phyloP scores from a whole-genome alignment of 2,797 vertebrate genomes.

The Megalops cyprinoides region DNA sequence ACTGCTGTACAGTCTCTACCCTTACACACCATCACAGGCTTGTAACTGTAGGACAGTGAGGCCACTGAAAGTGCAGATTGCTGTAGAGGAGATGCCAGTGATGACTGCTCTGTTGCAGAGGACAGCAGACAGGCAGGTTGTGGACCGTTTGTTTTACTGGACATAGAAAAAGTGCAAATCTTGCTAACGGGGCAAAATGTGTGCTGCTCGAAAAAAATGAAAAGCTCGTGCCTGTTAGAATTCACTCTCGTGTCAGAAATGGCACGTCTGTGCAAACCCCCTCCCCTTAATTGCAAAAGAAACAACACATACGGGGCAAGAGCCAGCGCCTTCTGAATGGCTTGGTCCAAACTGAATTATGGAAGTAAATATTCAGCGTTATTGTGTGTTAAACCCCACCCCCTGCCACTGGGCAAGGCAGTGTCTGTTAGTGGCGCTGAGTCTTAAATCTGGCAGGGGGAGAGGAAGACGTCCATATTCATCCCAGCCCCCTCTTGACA shows the following conservation, averaged over 20 bases:
- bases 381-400: too few species aligned
- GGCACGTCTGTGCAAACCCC: too few species aligned
- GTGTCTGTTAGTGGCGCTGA: conserved; percentile 13
- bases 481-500: conserved; percentile 38
- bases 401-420: conserved; percentile 32
- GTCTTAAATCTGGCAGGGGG: conserved; percentile 41
- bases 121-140: neutral
- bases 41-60: neutral
- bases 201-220: too few species aligned
- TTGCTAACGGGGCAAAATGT: too few species aligned
- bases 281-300: too few species aligned
- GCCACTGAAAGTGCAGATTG: neutral
- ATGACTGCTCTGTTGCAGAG: neutral
- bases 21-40: neutral
- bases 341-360: too few species aligned
- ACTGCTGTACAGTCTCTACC: neutral
- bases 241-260: too few species aligned
- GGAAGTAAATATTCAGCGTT: too few species aligned
- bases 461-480: conserved; percentile 34
- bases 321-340: too few species aligned
- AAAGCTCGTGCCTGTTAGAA: too few species aligned
- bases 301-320: too few species aligned
- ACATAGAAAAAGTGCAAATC: too few species aligned
- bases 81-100: neutral
- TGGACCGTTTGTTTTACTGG: neutral